Conservation (phyloP, 2,888 invertebrate species). For the Andrena camellia region DNA sequence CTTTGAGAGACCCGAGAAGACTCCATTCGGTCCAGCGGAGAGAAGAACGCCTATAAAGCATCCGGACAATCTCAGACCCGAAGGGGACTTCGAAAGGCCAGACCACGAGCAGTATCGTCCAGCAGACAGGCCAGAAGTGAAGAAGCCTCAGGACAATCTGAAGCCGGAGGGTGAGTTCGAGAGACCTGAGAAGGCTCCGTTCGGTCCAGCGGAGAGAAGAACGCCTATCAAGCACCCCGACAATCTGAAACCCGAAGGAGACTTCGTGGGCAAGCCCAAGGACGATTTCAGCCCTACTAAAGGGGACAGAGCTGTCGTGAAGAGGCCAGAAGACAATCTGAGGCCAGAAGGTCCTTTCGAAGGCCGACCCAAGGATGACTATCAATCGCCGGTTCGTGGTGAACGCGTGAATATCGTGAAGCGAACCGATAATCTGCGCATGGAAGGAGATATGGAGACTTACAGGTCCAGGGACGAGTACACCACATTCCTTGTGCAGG, state of each 20-base stretch:
- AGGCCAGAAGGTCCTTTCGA: conserved; percentile 88
- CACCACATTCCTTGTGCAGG: conserved; percentile 86
- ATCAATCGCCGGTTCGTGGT: conserved; percentile 82
- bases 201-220: conserved; percentile 73
- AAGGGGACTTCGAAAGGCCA: conserved; percentile 77
- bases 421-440: conserved; percentile 84
- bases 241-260: conserved; percentile 85
- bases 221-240: conserved; percentile 84
- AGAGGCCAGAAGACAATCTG: conserved; percentile 86
- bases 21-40: conserved; percentile 85
- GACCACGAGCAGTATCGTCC: conserved; percentile 79
- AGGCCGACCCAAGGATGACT: conserved; percentile 75
- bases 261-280: conserved; percentile 84
- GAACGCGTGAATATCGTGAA: conserved; percentile 87
- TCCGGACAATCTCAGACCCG: conserved; percentile 46
- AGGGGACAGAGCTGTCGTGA: conserved; percentile 75
- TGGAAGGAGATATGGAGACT: conserved; percentile 85
- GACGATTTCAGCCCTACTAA: conserved; percentile 82
- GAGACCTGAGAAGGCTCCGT: conserved; percentile 82
- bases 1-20: conserved; percentile 82
- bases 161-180: conserved; percentile 83
- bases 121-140: conserved; percentile 85
- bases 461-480: conserved; percentile 87
- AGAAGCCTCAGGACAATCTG: conserved; percentile 78
- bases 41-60: conserved; percentile 85